Base-by-base conservation (phyloP, 2,797 vertebrate species). In the Simalia tracyae region DNA sequence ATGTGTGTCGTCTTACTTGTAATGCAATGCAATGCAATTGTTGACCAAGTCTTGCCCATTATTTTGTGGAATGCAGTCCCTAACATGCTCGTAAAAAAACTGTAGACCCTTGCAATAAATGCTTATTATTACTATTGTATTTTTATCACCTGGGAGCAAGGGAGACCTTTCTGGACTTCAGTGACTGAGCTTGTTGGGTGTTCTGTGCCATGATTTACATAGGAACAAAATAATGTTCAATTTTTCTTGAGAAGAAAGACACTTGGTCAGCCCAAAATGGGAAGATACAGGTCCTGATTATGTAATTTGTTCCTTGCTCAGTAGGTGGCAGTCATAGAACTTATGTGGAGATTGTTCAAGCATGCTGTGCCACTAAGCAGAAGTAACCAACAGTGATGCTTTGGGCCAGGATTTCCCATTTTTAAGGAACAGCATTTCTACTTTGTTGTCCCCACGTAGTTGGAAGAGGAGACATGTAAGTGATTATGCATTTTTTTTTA, bases 261-360 rank as follows among this genome's bases (percentile, higher is more conserved):
- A 24, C 19, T 81, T 46, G 19, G 19, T 81, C 9, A 81, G 42
- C 42, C 9, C 42, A 81, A 81, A 57, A 46, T 60, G 10, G 56
- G 17, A 46, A 11, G 14, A 61, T 5, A 54, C 22, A 86, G 24
- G 22, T 24, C 72, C 59, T 42, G 2, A 15, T 56, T 24, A 63
- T 89, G 22, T 88, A 76, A 56, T 7, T 72, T 63, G 42, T 54
- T 87, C 26, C 8, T 86, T 56, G 28, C 46, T 63, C 84, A 90
- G 57, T 81, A 92, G 92, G 10, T 87, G 84, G 84, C 57, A 31
- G 64, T 90, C 84, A 92, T 14, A 90, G 57, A 63, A 81, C 8
- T 89, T 92, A 60, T 63, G 19, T 31, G 6, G 63, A 59, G 26
- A 68, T 26, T 60, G 1, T 8, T 50, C 8, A 7, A 61, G 57